Evolutionary conservation across 2,113 vertebrate species (phyloP).

Genomic region (Ammodytes dubius): DNA sequence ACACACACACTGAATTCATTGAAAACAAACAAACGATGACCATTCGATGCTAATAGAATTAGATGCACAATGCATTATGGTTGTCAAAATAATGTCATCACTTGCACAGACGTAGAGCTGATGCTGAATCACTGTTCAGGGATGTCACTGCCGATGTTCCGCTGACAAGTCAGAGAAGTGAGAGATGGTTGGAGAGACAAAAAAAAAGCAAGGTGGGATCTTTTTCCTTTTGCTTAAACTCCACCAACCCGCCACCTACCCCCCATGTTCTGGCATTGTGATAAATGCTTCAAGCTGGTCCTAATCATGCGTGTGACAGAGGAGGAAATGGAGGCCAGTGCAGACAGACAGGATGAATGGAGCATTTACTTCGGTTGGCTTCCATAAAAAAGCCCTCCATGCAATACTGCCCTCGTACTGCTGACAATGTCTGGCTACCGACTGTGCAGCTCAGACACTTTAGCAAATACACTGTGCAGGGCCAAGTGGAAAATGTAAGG

Average conservation of each 20-base stretch:
- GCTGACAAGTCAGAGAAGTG: constrained; percentile 35
- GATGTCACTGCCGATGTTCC: constrained; percentile 27
- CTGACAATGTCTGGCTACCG: constrained; percentile 61
- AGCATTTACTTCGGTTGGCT: constrained; percentile 71
- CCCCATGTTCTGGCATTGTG: constrained; percentile 47
- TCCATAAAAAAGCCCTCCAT: constrained; percentile 63
- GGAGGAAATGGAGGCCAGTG: constrained; percentile 73
- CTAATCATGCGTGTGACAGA: constrained; percentile 82
- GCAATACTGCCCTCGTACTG: constrained; percentile 18
- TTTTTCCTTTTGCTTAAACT: constrained; percentile 51
- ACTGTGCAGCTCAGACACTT: constrained; percentile 56
- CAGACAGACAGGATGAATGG: constrained; percentile 73
- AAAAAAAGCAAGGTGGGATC: constrained; percentile 48
- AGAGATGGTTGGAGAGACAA: constrained; percentile 49
- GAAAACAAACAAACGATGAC: constrained; percentile 70
- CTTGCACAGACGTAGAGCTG: constrained; percentile 16
- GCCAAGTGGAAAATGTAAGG: constrained; percentile 35
- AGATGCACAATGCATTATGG: constrained; percentile 56
- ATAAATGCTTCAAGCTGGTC: constrained; percentile 79
- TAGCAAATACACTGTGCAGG: constrained; percentile 45
- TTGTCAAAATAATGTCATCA: constrained; percentile 65
- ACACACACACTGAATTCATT: constrained; percentile 38
- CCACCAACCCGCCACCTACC: neutral
- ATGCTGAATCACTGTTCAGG: constrained; percentile 22
- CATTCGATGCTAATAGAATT: constrained; percentile 62